Evolutionary conservation across 2,797 vertebrate species (phyloP), one percentile per base, ranked within the genome.

Genomic region (Gymnocypris eckloni): DNA sequence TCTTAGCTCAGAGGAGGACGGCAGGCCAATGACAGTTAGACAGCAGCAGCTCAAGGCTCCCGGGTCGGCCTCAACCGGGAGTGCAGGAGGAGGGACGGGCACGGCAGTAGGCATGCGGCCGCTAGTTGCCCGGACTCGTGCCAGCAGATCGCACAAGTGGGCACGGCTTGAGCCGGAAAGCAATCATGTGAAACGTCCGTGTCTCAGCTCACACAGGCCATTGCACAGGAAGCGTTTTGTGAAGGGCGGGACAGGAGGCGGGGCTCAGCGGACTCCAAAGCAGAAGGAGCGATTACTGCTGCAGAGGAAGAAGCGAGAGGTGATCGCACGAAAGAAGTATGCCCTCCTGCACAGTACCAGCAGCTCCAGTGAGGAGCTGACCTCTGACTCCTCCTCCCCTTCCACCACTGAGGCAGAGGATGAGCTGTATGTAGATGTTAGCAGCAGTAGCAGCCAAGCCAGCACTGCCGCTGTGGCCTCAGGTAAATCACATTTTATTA

Each of bases 1-100:
- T n/a, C 94, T 99, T 54, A 99, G 96, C 85, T 99, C 98, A 1
- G 98, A 99, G 86, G 98, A 99, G n/a, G 98, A 99, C 56, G 96
- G 88, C 76, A 94, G 92, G 85, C 88, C 91, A 5, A 54, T 93
- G 69, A 90, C 92, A 16, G 93, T 92, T 86, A 93, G 92, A 86
- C 94, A 93, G 83, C 89, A 79, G 76, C 83, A 87, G 66, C 93
- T 94, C 50, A 96, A 94, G 91, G 87, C 90, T 78, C 87, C 94
- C 52, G 88, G 70, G 28, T 83, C 81, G 12, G 84, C 48, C 12
- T 86, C 89, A 3, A 80, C 92, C 50, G 89, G 93, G 84, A 90
- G 92, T n/a, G 83, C 93, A 33, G 93, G 92, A 92, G 97, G 90
- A 92, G 92, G 92, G 54, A 61, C 91, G 0, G 93, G 92, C 16